These are phyloP conservation scores for Bubo bubo DNA, from an alignment of 2,113 vertebrate species.

Conservation along the genomic window DNA sequence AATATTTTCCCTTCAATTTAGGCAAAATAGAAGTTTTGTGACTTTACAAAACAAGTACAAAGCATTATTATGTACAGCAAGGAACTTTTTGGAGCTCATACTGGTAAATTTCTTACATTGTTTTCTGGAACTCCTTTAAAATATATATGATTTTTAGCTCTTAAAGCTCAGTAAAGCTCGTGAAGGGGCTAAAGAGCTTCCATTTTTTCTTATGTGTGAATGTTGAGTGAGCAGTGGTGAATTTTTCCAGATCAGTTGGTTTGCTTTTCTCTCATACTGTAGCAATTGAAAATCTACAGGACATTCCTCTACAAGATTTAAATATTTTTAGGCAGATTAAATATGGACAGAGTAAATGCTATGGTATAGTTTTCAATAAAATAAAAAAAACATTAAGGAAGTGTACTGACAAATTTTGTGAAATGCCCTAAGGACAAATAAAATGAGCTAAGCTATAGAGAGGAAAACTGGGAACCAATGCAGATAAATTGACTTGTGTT, in stretches of 20 bases:
- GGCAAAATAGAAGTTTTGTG: background rate
- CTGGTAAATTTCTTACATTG: background rate
- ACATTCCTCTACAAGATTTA: background rate
- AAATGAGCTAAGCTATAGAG: background rate
- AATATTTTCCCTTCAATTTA: background rate
- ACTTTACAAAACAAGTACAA: background rate
- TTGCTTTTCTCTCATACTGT: background rate
- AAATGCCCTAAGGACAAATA: background rate
- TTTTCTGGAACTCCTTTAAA: background rate
- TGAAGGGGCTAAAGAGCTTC: background rate
- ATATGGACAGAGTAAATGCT: background rate
- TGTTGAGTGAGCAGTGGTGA: background rate
- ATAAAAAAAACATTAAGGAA: background rate
- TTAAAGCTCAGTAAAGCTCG: background rate
- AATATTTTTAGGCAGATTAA: background rate
- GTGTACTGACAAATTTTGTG: background rate
- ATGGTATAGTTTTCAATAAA: background rate
- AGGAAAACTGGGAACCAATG: background rate
- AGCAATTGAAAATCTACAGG: background rate
- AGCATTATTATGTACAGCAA: background rate
- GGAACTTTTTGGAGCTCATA: background rate
- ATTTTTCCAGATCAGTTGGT: background rate
- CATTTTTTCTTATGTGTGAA: background rate
- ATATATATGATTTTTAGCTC: background rate
- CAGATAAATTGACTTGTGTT: background rate